Percentiles rank a stretch among this genome's conserved stretches.
These are phyloP conservation scores for Stratiolaelaps scimitus DNA, from an alignment of 1,140 invertebrate species.

Conservation along the genomic window DNA sequence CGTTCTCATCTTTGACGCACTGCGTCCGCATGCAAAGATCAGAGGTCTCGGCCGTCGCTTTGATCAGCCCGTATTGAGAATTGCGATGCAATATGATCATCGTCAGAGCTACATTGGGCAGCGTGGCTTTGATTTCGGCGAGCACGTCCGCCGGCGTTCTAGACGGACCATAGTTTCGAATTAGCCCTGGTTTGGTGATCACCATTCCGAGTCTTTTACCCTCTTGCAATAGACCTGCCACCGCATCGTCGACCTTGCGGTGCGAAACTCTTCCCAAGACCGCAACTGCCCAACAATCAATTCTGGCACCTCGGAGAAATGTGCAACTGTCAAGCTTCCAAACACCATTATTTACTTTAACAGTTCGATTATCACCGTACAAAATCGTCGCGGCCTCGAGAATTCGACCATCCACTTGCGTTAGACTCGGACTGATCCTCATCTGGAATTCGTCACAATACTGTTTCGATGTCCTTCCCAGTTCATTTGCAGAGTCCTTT, in stretches of 20 bases:
- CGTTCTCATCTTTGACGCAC: slow-evolving; percentile 51
- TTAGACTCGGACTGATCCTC: slow-evolving; percentile 30
- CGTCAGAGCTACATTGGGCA: neutral
- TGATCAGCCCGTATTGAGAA: slow-evolving; percentile 49
- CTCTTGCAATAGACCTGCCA: neutral
- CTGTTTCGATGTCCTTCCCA: slow-evolving; percentile 34
- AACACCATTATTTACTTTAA: slow-evolving; percentile 26
- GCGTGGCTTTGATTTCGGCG: neutral
- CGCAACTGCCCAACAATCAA: neutral
- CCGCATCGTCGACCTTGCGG: neutral
- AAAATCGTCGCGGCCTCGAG: slow-evolving; percentile 33
- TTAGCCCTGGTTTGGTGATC: neutral
- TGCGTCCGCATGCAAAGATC: slow-evolving; percentile 62
- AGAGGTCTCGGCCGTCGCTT: slow-evolving; percentile 57
- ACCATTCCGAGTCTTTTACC: neutral
- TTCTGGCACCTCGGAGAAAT: neutral
- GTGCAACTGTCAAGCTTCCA: neutral
- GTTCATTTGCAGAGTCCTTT: slow-evolving; percentile 30
- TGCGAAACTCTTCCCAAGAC: neutral
- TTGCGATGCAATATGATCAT: slow-evolving; percentile 34
- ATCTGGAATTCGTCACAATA: slow-evolving; percentile 38
- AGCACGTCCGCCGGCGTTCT: neutral
- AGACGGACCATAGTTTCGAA: neutral
- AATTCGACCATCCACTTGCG: slow-evolving; percentile 34
- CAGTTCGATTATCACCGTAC: slow-evolving; percentile 20